Conservation (phyloP, 2,888 invertebrate genomes). For the Eilema caniola region DNA sequence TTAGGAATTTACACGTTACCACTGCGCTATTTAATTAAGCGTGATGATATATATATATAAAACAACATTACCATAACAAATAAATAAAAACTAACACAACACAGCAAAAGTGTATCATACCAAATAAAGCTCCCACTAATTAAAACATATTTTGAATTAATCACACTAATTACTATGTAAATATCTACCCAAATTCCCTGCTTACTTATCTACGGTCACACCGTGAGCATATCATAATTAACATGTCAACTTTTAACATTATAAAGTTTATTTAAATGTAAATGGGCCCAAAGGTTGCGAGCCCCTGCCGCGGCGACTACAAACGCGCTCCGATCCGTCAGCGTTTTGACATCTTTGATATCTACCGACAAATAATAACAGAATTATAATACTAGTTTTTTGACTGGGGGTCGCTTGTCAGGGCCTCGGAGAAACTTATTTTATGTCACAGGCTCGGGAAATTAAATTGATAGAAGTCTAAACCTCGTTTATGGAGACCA, state of each 20-base stretch:
- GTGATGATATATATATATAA: neutral
- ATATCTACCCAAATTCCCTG: constrained; percentile 23
- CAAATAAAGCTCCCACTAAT: constrained; percentile 21
- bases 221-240: constrained; percentile 57
- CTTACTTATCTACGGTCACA: constrained; percentile 32
- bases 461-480: neutral
- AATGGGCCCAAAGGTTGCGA: constrained; percentile 65
- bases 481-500: neutral
- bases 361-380: constrained; percentile 82
- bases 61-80: constrained; percentile 16
- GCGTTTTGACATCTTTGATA: constrained; percentile 83
- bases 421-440: constrained; percentile 13
- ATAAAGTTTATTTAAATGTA: constrained; percentile 74
- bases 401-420: constrained; percentile 36
- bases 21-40: neutral
- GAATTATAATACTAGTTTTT: constrained; percentile 63
- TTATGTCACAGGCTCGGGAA: constrained; percentile 13
- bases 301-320: constrained; percentile 73
- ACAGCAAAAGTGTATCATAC: constrained; percentile 12
- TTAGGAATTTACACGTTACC: neutral
- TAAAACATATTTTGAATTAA: constrained; percentile 23
- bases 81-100: constrained; percentile 22
- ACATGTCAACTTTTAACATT: constrained; percentile 51
- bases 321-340: constrained; percentile 74
- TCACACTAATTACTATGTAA: constrained; percentile 28